Evolutionary conservation across 2,797 vertebrate genomes (phyloP).

Genomic region (Siniperca obscura): DNA sequence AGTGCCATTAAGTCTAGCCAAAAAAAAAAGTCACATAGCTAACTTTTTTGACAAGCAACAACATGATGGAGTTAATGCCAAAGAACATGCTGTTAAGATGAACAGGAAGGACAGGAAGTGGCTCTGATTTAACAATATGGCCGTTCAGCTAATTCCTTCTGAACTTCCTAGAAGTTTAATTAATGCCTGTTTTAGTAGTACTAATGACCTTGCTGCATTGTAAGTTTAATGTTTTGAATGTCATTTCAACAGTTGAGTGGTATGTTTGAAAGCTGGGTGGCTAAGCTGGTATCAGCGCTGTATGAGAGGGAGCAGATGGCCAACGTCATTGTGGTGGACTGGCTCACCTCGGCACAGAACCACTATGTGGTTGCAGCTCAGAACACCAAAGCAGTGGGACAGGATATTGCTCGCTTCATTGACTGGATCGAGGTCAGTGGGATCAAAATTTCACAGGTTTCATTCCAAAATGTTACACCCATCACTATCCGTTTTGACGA

Average conservation of each 20-base stretch:
- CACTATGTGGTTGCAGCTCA: slow-evolving; percentile 85
- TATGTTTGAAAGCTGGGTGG: slow-evolving; percentile 87
- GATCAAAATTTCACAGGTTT: neutral
- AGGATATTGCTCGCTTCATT: slow-evolving; percentile 83
- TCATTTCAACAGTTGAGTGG: slow-evolving; percentile 82
- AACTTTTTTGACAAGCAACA: slow-evolving; percentile 11
- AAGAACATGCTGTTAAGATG: neutral
- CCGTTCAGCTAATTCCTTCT: neutral
- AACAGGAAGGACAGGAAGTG: neutral
- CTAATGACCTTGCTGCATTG: neutral
- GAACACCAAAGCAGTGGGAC: slow-evolving; percentile 84
- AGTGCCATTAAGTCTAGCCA: neutral
- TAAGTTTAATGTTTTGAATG: neutral
- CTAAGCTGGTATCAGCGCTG: slow-evolving; percentile 84
- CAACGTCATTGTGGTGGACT: slow-evolving; percentile 88
- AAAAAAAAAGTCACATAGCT: neutral
- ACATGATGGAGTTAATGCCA: neutral
- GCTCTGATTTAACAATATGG: neutral
- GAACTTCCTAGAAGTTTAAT: neutral
- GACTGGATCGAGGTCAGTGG: slow-evolving; percentile 87
- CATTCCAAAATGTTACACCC: neutral
- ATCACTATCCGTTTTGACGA: neutral
- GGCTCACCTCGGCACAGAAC: slow-evolving; percentile 85
- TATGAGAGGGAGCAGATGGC: slow-evolving; percentile 80
- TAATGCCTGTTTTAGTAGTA: neutral